Evolutionary conservation across 2,797 vertebrate genomes (phyloP), one percentile per base, ranked within the genome.

Genomic region (Melanotaenia boesemani): DNA sequence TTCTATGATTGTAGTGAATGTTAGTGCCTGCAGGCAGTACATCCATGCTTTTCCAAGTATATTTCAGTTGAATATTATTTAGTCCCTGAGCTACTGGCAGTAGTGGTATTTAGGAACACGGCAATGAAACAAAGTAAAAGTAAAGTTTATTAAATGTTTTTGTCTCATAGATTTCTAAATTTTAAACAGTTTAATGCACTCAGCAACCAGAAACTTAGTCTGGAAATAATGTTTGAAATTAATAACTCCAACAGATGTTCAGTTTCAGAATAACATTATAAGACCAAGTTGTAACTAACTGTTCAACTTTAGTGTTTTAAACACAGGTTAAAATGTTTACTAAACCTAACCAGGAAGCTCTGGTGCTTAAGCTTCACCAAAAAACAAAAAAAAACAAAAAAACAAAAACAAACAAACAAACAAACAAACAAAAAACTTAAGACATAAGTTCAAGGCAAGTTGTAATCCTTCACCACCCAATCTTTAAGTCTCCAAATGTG

Each of bases 1-100:
- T 75, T 77, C 67, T 70, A 56, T 67, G 34, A 16, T 22, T 68
- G 37, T 28, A 50, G 30, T 57, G 59, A 63, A 64, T 32, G 55
- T 28, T 59, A 9, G n/a, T n/a, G 26, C 67, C 44, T 37, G 1
- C 34, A 70, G 57, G 63, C 77, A 26, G 57, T 4, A 44, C 64
- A 72, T 59, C 50, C 22, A 63, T 44, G 58, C 69, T 70, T 54
- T 1, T 63, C 34, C 48, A 26, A 74, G 22, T 55, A 67, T 62
- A 41, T 37, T 67, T 61, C n/a, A 50, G 55, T 39, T 72, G 48
- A 34, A 64, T 32, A 26, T 28, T 32, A 62, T 11, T 62, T 64
- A 39, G 57, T 58, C 26, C 65, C 37, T 30, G 22, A 2, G n/a
- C 13, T 6, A 7, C 39, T 18, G n/a, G 22, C 22, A 22, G 26